phyloP scores from a whole-genome alignment of 2,113 vertebrate species.

The Leptodactylus fuscus region DNA sequence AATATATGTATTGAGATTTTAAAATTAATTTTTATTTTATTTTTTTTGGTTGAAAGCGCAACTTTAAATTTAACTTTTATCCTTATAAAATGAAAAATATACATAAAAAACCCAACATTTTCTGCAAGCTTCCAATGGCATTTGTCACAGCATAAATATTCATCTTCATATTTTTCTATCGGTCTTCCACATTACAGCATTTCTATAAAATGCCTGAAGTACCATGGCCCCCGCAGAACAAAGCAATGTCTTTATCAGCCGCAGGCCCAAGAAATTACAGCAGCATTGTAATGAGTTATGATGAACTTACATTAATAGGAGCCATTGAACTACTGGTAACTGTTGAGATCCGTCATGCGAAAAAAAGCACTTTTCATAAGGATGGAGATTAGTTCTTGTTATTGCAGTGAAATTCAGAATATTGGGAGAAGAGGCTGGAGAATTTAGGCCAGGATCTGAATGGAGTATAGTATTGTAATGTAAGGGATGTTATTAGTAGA shows the following conservation, averaged over 20 bases:
- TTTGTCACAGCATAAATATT: conserved; percentile 35
- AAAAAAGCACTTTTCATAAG: background rate
- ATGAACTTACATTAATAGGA: background rate
- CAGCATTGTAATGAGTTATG: background rate
- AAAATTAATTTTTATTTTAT: background rate
- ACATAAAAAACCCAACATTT: background rate
- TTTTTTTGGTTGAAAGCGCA: background rate
- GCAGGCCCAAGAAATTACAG: background rate
- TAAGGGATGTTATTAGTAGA: background rate
- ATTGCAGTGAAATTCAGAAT: background rate
- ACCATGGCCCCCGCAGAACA: background rate
- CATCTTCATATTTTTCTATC: background rate
- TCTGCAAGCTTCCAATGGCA: conserved; percentile 34
- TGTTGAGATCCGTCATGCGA: background rate
- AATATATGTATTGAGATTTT: background rate
- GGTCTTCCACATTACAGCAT: conserved; percentile 50
- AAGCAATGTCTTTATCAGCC: background rate
- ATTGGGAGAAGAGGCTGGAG: background rate
- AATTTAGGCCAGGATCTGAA: background rate
- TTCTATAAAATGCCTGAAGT: background rate
- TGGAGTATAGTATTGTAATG: background rate
- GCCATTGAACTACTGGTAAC: background rate
- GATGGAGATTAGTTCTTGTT: background rate
- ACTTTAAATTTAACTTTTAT: background rate
- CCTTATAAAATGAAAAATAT: background rate